Conservation (phyloP, 2,797 vertebrate genomes). For the Clarias platycephalus region DNA sequence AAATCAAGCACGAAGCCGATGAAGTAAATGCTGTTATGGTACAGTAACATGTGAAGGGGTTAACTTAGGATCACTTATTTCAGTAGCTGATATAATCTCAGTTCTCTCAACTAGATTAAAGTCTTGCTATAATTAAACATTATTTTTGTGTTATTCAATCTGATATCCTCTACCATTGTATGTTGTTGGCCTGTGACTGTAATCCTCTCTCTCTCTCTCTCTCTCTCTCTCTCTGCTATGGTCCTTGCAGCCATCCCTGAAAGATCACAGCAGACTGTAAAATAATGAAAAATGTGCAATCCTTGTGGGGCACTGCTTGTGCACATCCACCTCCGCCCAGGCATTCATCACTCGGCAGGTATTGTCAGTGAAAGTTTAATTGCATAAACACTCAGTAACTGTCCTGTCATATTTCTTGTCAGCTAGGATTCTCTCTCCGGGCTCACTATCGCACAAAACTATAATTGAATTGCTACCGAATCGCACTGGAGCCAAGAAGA, state of each 20-base stretch:
- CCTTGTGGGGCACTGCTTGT: slow-evolving; percentile 81
- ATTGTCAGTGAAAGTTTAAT: slow-evolving; percentile 97
- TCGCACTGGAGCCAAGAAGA: slow-evolving; percentile 79
- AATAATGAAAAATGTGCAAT: slow-evolving; percentile 92
- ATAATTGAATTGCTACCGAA: slow-evolving; percentile 98
- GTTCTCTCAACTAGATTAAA: slow-evolving; percentile 6
- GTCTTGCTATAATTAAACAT: background rate
- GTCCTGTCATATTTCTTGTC: slow-evolving; percentile 98
- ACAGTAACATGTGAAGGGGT: background rate
- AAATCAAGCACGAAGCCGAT: background rate
- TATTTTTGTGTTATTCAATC: background rate
- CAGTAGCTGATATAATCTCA: background rate
- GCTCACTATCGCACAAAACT: slow-evolving; percentile 94
- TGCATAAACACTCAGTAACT: slow-evolving; percentile 99
- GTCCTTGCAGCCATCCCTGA: slow-evolving; percentile 78
- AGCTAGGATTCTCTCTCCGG: slow-evolving; percentile 87
- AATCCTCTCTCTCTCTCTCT: slow-evolving; percentile 17
- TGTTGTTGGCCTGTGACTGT: background rate
- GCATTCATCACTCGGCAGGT: slow-evolving; percentile 90
- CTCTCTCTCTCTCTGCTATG: slow-evolving; percentile 3
- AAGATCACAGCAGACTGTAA: slow-evolving; percentile 83
- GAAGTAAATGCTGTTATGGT: background rate
- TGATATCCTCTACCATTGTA: background rate
- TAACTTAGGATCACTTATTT: background rate
- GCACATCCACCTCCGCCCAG: slow-evolving; percentile 82